Base-by-base conservation (phyloP, 2,888 invertebrate species). In the Stictocephala bisonia region DNA sequence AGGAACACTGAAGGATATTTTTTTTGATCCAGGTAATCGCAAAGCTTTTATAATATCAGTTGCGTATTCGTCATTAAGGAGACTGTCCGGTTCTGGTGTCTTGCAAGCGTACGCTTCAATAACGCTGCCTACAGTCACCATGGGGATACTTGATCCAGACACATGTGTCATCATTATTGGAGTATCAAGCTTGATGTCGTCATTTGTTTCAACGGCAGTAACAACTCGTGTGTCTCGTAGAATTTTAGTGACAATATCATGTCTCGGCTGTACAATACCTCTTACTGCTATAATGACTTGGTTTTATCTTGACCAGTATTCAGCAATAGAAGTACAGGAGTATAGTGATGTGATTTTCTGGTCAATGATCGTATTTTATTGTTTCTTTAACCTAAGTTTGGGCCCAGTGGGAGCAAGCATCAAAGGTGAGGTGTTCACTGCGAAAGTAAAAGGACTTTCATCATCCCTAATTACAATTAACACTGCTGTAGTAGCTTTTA, bases 161-260 rank as follows among this genome's bases (percentile, higher is more conserved):
- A 82, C 87, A 73, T 87, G 88, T 29, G 88, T 88, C 0, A 88
- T 89, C 13, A 85, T 89, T 75, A 84, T 88, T 66, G 88, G 88
- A 73, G 85, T 86, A 70, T 86, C 88, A 24, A 89, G 89, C 82
- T 84, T 89, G 1, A 82, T 88, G 0, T 88, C 88, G 1, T 88
- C 89, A 69, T 83, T 86, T 50, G 83, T 88, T 3, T 87, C 88
- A 0, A 86, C 88, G 11, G 82, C 87, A 51, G 84, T 90, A 1
- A 87, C 89, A 11, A 91, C 92, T 81, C 85, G 87, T 44, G 87
- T 88, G 24, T 91, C 91, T 26, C 86, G 92, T 75, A 87, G 89
- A 72, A 87, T 88, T 11, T 84, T 92, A 9, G 83, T 92, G 11
- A 82, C 91, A 20, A 82, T 88, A 20, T 91, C 91, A 7, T 60